Evolutionary conservation across 2,113 vertebrate species (phyloP).

Genomic region (Microcebus murinus): DNA sequence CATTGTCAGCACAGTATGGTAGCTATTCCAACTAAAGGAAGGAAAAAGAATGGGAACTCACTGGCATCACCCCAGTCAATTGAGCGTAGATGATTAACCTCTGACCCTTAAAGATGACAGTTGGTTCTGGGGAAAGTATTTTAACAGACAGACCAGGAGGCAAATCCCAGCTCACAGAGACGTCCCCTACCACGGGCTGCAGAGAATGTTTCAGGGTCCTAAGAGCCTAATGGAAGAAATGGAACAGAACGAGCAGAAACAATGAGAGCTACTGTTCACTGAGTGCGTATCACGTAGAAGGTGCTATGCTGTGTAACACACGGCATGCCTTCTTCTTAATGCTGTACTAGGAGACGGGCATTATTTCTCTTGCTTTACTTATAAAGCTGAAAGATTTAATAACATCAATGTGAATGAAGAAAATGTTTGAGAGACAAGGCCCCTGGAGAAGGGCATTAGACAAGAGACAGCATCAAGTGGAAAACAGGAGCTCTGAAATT

Average conservation of each 20-base stretch:
- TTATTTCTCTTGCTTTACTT: neutral
- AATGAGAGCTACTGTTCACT: neutral
- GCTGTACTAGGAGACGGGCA: neutral
- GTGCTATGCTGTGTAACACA: neutral
- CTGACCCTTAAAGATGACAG: conserved; percentile 77
- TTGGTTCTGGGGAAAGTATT: conserved; percentile 69
- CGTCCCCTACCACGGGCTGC: conserved; percentile 54
- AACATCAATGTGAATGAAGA: neutral
- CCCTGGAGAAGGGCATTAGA: neutral
- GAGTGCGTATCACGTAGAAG: neutral
- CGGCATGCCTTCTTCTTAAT: neutral
- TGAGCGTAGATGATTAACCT: conserved; percentile 80
- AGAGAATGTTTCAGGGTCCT: conserved; percentile 77
- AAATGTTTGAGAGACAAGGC: neutral
- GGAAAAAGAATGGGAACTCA: conserved; percentile 5
- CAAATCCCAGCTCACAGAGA: conserved; percentile 80
- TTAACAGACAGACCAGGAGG: conserved; percentile 64
- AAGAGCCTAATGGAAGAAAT: conserved; percentile 68
- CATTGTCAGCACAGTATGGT: neutral
- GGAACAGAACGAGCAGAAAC: neutral
- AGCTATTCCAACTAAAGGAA: neutral
- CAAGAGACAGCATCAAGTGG: neutral
- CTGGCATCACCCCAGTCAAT: conserved; percentile 64
- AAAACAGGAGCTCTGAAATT: neutral
- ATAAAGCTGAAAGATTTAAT: neutral